phyloP scores from a whole-genome alignment of 1,140 invertebrate genomes.

The Scaptomyza montana region DNA sequence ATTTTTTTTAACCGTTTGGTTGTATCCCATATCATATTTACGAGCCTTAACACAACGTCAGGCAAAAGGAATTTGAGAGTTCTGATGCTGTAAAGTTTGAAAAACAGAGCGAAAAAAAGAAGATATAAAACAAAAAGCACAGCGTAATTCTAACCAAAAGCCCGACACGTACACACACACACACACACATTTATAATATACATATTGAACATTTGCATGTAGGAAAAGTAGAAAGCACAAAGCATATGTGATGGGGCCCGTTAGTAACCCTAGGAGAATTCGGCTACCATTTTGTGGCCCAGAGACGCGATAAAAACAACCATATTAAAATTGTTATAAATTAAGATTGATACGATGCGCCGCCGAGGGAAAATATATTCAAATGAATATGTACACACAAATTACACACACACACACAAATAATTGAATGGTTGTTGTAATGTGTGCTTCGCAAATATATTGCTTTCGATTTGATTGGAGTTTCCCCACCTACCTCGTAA shows the following conservation, averaged over 20 bases:
- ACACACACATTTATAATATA: conserved; percentile 9
- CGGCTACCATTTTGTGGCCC: conserved; percentile 14
- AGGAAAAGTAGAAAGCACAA: background rate
- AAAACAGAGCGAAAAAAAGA: conserved; percentile 40
- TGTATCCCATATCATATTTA: conserved; percentile 59
- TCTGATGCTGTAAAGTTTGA: conserved; percentile 26
- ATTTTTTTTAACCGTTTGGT: conserved; percentile 9
- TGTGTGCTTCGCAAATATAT: too few relatives aligned
- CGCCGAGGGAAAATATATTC: conserved; percentile 35
- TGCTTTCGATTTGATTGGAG: background rate
- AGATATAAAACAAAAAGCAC: conserved; percentile 19
- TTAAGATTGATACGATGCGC: conserved; percentile 74
- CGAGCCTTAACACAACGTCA: conserved; percentile 38
- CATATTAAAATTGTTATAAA: conserved; percentile 76
- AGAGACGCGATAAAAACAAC: conserved; percentile 34
- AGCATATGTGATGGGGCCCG: conserved; percentile 25
- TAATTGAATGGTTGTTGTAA: conserved; percentile 9
- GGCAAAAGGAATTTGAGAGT: conserved; percentile 20
- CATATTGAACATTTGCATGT: conserved; percentile 58
- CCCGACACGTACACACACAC: conserved; percentile 12
- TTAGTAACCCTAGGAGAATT: conserved; percentile 53
- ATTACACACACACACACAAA: background rate
- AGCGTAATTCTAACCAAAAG: conserved; percentile 23
- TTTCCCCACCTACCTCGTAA: conserved; percentile 48
- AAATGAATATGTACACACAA: too few relatives aligned